Conservation (phyloP, 2,797 vertebrate species). For the Odontamblyopus lacepedii region DNA sequence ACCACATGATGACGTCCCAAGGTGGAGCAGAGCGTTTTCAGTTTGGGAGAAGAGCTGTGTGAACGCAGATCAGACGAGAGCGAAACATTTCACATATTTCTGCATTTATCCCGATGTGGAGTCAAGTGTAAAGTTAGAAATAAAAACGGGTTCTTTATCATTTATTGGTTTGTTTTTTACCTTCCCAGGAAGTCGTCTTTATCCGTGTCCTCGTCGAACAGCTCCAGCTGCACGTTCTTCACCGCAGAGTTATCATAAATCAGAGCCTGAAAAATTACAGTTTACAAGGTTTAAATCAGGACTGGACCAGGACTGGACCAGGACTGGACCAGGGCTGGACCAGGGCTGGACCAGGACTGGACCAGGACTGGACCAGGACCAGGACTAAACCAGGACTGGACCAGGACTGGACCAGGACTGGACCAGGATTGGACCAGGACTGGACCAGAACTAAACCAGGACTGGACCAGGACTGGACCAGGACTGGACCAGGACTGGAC, state of each 20-base stretch:
- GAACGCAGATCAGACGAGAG: too few relatives aligned
- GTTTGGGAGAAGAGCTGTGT: too few relatives aligned
- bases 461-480: not conserved
- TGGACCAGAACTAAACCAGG: not conserved
- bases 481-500: not conserved
- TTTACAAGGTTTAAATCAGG: not conserved
- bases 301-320: not conserved
- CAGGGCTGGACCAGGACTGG: not conserved
- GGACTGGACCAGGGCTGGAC: too few relatives aligned
- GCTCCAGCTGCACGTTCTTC: slow-evolving; percentile 82
- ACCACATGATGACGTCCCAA: too few relatives aligned
- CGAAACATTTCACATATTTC: too few relatives aligned
- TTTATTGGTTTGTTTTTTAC: slow-evolving; percentile 58
- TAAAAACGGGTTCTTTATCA: too few relatives aligned
- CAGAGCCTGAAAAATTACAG: slow-evolving; percentile 70
- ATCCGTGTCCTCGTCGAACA: slow-evolving; percentile 95
- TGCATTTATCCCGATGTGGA: too few relatives aligned
- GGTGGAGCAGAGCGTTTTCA: too few relatives aligned
- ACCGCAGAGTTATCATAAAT: slow-evolving; percentile 76
- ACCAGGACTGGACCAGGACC: not conserved
- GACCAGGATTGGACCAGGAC: too few relatives aligned
- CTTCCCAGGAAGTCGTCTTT: slow-evolving; percentile 94
- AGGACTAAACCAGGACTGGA: not conserved
- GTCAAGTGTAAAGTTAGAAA: too few relatives aligned
- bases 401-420: not conserved